Conservation (phyloP, 1,140 invertebrate species). For the Pogonognathellus flavescens region DNA sequence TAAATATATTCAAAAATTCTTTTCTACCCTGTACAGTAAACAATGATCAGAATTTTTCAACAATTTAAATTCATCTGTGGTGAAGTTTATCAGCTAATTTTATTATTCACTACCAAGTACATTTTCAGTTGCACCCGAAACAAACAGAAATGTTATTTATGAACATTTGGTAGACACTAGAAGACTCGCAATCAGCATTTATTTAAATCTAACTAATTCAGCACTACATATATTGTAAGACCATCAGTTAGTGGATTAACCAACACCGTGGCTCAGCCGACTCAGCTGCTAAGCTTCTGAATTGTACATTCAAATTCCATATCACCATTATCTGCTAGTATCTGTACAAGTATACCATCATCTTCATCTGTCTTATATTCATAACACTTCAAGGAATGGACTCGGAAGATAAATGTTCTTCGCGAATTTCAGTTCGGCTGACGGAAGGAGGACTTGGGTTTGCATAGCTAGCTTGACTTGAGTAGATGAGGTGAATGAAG, state of each 20-base stretch:
- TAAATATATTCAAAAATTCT: neutral
- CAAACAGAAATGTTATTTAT: too few relatives aligned
- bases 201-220: too few relatives aligned
- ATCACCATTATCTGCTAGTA: neutral
- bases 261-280: too few relatives aligned
- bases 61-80: neutral
- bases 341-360: too few relatives aligned
- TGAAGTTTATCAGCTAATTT: neutral
- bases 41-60: neutral
- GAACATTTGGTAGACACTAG: too few relatives aligned
- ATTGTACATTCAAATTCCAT: neutral
- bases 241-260: too few relatives aligned
- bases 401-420: neutral
- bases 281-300: neutral
- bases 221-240: too few relatives aligned
- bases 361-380: neutral
- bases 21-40: constrained; percentile 2
- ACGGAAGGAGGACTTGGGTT: constrained; percentile 36
- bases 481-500: constrained; percentile 7
- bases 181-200: too few relatives aligned
- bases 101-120: neutral
- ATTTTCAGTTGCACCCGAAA: too few relatives aligned
- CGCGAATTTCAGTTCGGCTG: neutral
- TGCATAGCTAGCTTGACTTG: constrained; percentile 15
- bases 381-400: neutral